phyloP scores from a whole-genome alignment of 2,797 vertebrate genomes.

The Sebastiscus albofasciatus region DNA sequence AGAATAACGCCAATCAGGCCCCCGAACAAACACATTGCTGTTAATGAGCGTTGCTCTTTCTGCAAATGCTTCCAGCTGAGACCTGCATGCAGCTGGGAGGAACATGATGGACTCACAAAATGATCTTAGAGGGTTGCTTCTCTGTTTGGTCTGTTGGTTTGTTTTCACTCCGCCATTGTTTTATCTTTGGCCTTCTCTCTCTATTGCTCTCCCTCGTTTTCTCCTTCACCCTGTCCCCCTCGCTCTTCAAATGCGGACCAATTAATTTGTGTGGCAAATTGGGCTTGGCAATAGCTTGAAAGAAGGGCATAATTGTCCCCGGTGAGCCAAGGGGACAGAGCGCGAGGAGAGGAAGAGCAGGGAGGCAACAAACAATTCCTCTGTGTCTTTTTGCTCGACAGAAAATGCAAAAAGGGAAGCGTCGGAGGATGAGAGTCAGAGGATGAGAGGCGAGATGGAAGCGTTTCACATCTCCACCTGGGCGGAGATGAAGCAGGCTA shows the following conservation, averaged over 20 bases:
- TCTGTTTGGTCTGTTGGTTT: conserved; percentile 31
- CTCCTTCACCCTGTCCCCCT: conserved; percentile 58
- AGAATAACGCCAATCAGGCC: conserved; percentile 39
- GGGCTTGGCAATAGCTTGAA: conserved; percentile 72
- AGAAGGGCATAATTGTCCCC: conserved; percentile 74
- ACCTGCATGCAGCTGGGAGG: not conserved
- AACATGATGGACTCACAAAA: not conserved
- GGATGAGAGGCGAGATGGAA: conserved; percentile 18
- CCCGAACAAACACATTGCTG: conserved; percentile 10
- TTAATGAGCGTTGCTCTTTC: conserved; percentile 5
- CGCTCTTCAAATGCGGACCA: conserved; percentile 63
- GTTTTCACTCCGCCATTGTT: conserved; percentile 35
- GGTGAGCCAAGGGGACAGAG: conserved; percentile 62
- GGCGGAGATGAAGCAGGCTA: conserved; percentile 8
- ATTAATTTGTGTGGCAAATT: conserved; percentile 81
- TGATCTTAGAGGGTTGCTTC: not conserved
- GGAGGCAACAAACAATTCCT: conserved; percentile 65
- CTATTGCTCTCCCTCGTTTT: conserved; percentile 31
- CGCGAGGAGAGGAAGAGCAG: conserved; percentile 33
- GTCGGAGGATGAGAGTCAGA: conserved; percentile 4
- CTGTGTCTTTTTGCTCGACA: conserved; percentile 51
- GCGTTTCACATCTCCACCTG: conserved; percentile 50
- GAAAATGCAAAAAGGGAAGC: conserved; percentile 29
- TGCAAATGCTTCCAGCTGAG: not conserved
- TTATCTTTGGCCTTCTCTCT: conserved; percentile 41